Evolutionary conservation across 2,888 invertebrate species (phyloP).

Genomic region (Cybosia mesomella): DNA sequence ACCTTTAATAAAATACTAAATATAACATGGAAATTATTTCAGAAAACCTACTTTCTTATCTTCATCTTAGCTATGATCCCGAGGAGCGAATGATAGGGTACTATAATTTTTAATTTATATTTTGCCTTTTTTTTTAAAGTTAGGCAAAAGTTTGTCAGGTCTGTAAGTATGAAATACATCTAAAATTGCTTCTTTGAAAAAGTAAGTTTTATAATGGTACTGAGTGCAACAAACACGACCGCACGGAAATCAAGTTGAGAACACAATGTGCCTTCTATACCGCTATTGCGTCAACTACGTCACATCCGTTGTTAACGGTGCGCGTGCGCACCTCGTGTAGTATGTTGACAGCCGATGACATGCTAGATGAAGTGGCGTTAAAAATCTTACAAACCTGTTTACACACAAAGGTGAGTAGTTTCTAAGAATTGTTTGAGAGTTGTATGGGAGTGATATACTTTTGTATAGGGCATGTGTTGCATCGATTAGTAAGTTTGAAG

Average conservation of each 20-base stretch:
- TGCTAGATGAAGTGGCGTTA: slow-evolving; percentile 36
- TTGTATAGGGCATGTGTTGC: slow-evolving; percentile 15
- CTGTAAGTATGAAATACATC: too few species aligned
- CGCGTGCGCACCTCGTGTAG: slow-evolving; percentile 60
- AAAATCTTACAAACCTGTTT: slow-evolving; percentile 45
- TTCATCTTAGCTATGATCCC: too few species aligned
- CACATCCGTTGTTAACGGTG: slow-evolving; percentile 42
- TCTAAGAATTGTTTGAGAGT: slow-evolving; percentile 26
- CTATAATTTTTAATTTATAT: too few species aligned
- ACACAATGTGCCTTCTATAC: slow-evolving; percentile 59
- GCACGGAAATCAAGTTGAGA: slow-evolving; percentile 48
- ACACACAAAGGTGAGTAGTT: slow-evolving; percentile 37
- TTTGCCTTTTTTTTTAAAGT: too few species aligned
- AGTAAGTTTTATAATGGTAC: not conserved
- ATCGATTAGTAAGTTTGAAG: not conserved
- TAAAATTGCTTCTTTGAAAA: too few species aligned
- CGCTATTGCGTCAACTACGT: slow-evolving; percentile 52
- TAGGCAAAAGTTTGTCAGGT: too few species aligned
- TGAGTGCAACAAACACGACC: slow-evolving; percentile 47
- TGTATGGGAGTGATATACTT: slow-evolving; percentile 20
- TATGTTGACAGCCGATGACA: slow-evolving; percentile 57
- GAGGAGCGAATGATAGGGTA: too few species aligned
- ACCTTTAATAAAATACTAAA: too few species aligned
- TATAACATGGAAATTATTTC: too few species aligned
- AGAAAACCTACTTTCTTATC: too few species aligned